A percentile compares a stretch with the other conserved stretches of the same genome.
These are phyloP conservation scores for Poeciliopsis paucimaculata DNA, from an alignment of 2,797 vertebrate species.

Conservation along the genomic window DNA sequence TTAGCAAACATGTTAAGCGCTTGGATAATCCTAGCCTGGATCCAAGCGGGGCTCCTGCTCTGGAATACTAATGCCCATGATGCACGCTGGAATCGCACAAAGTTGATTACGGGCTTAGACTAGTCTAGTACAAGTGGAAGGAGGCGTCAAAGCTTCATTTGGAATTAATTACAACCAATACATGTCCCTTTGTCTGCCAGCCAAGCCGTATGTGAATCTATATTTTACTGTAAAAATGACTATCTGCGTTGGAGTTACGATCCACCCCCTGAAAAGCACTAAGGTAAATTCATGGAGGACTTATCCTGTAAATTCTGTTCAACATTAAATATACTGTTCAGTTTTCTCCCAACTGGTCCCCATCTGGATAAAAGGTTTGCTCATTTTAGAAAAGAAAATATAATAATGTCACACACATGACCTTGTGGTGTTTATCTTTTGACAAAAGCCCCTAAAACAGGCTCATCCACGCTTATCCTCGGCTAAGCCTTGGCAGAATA, in stretches of 20 bases:
- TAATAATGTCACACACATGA: background rate
- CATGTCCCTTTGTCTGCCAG: background rate
- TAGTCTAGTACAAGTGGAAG: slow-evolving; percentile 41
- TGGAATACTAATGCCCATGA: slow-evolving; percentile 78
- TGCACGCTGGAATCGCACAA: slow-evolving; percentile 58
- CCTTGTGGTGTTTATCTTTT: slow-evolving; percentile 6
- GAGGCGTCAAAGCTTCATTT: slow-evolving; percentile 46
- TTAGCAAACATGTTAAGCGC: slow-evolving; percentile 81
- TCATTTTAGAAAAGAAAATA: background rate
- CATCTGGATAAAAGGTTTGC: slow-evolving; percentile 6
- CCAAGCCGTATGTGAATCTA: background rate
- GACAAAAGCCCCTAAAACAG: slow-evolving; percentile 15
- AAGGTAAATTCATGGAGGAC: slow-evolving; percentile 7
- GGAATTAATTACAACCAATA: slow-evolving; percentile 28
- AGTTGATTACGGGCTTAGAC: slow-evolving; percentile 63
- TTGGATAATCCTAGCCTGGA: slow-evolving; percentile 79
- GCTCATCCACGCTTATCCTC: background rate
- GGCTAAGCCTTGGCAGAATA: background rate
- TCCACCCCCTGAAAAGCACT: background rate
- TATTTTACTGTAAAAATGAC: background rate
- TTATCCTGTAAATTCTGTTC: background rate
- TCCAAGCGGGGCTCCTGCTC: slow-evolving; percentile 68
- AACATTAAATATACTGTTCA: background rate
- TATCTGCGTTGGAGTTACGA: background rate
- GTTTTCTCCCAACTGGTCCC: slow-evolving; percentile 2